Evolutionary conservation across 2,888 invertebrate species (phyloP).

Genomic region (Enchytraeus crypticus): DNA sequence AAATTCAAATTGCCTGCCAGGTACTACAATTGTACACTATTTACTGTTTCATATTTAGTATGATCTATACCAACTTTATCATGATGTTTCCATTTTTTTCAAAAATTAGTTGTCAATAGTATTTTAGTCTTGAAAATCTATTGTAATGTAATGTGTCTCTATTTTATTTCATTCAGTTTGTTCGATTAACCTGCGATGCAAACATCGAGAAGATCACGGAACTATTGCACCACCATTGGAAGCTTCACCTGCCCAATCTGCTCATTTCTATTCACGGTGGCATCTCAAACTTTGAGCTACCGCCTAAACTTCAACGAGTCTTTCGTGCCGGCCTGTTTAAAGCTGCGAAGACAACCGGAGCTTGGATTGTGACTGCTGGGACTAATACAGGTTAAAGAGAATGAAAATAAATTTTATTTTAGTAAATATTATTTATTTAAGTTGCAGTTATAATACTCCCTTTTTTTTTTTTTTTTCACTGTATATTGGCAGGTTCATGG

Average conservation of each 20-base stretch:
- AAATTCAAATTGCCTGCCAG: too few species aligned
- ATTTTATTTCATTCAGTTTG: conserved; percentile 63
- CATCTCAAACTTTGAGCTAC: conserved; percentile 92
- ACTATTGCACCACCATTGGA: conserved; percentile 87
- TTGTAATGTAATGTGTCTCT: too few species aligned
- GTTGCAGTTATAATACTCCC: background rate
- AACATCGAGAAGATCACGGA: conserved; percentile 86
- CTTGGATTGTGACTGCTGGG: conserved; percentile 87
- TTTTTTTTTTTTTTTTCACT: background rate
- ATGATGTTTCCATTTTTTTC: too few species aligned
- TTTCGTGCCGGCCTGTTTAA: conserved; percentile 87
- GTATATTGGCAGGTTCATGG: background rate
- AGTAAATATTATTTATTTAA: background rate
- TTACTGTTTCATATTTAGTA: too few species aligned
- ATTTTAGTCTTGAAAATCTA: too few species aligned
- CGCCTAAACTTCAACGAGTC: conserved; percentile 86
- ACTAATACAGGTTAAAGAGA: conserved; percentile 49
- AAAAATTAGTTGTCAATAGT: too few species aligned
- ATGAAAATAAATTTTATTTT: background rate
- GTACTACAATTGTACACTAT: too few species aligned
- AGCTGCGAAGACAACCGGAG: conserved; percentile 93
- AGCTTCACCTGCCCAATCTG: conserved; percentile 85
- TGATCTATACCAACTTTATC: too few species aligned
- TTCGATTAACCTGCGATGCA: conserved; percentile 86
- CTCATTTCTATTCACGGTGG: conserved; percentile 96